phyloP scores from a whole-genome alignment of 2,888 invertebrate genomes.

The Drosophila paranaensis region DNA sequence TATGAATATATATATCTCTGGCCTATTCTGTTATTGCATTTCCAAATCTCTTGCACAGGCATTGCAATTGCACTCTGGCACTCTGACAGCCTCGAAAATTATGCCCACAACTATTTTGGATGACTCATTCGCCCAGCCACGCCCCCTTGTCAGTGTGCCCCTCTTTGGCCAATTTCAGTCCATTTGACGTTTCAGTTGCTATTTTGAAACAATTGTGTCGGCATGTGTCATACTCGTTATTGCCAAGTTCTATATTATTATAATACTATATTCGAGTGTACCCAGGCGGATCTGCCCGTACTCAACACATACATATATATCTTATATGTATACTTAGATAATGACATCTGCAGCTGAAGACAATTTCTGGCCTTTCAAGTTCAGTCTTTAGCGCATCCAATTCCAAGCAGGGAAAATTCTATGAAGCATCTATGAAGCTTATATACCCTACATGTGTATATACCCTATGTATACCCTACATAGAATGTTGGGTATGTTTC shows the following conservation, averaged over 20 bases:
- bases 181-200: constrained; percentile 49
- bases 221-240: constrained; percentile 48
- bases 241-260: constrained; percentile 7
- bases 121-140: constrained; percentile 20
- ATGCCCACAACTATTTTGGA: not conserved
- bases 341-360: constrained; percentile 6
- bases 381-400: not conserved
- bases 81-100: not conserved
- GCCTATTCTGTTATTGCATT: not conserved
- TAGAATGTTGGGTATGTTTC: not conserved
- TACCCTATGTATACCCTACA: not conserved
- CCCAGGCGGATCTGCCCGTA: constrained; percentile 4
- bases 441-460: not conserved
- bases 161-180: constrained; percentile 18
- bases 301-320: not conserved
- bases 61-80: not conserved
- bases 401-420: not conserved
- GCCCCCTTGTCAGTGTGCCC: not conserved
- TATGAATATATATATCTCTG: not conserved
- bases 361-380: not conserved
- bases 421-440: not conserved
- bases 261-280: constrained; percentile 2
- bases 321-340: constrained; percentile 7
- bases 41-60: too few relatives aligned
- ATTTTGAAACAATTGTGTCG: constrained; percentile 53